Base-by-base conservation (phyloP, 2,888 invertebrate species). In the Prenolepis imparis region DNA sequence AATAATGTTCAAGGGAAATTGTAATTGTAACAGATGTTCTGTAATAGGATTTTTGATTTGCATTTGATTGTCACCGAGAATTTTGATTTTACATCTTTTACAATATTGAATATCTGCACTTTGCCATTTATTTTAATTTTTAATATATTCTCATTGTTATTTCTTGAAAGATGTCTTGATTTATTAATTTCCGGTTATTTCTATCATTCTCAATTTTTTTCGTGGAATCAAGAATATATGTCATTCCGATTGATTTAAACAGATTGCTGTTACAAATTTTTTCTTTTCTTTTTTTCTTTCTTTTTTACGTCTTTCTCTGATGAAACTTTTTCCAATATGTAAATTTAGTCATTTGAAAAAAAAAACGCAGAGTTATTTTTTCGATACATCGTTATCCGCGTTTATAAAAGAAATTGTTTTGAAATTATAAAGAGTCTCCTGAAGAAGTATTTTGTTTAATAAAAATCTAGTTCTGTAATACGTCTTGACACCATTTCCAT, bases 401-500 rank as follows among this genome's bases (percentile, higher is more conserved):
- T 61, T 73, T 28, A 9, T 32, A 21, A 74, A 74, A 18, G 12
- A 59, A 41, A 61, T 24, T 41, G n/a, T 73, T 21, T 11, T 59
- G 44, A 12, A 73, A 73, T 73, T 73, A 32, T 61, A 24, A 57
- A 41, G 15, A 63, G 15, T 24, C 6, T 44, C 32, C 6, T 18
- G 18, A 15, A 6, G 1, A 48, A 41, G 18, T 36, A 52, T 64
- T 63, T 36, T 24, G 24, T 28, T 64, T 64, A 48, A 52, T 64
- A 52, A 64, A 75, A 66, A 75, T 75, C 21, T 64, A 39, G 15
- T n/a, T 21, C 39, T 48, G 24, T 18, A 36, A 66, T 66, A 75
- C n/a, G 36, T 5, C 32, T 64, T 18, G 64, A 55, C 28, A 15
- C 48, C 39, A 77, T 66, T 77, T 77, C 12, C 52, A 75, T 52